phyloP scores from a whole-genome alignment of 2,113 vertebrate species.

The Pelusios castaneus region DNA sequence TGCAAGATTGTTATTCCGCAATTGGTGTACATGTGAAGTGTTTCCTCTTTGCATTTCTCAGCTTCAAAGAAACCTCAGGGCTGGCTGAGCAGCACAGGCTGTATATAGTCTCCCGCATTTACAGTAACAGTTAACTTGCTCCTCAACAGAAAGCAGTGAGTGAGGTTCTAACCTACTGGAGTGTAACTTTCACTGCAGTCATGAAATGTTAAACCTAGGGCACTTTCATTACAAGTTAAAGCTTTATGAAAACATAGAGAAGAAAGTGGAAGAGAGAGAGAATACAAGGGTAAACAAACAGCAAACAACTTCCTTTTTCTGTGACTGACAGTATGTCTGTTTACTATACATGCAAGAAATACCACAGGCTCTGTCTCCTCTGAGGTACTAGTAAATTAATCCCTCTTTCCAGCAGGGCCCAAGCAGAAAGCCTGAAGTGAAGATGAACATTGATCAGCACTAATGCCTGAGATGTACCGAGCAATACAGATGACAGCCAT shows the following conservation, averaged over 20 bases:
- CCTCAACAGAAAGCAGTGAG: neutral
- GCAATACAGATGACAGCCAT: neutral
- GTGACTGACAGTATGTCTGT: neutral
- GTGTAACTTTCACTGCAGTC: neutral
- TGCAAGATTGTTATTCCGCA: neutral
- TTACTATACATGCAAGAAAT: neutral
- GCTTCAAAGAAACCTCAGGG: neutral
- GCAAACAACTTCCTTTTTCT: neutral
- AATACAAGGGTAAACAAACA: neutral
- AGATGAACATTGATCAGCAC: neutral
- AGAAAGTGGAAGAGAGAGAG: neutral
- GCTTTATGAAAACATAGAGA: neutral
- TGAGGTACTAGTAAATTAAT: neutral
- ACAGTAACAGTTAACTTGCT: neutral
- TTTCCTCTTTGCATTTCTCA: constrained; percentile 34
- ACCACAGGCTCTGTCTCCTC: neutral
- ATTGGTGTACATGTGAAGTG: neutral
- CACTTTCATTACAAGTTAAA: neutral
- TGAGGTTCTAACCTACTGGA: neutral
- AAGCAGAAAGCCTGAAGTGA: neutral
- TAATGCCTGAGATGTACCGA: constrained; percentile 4
- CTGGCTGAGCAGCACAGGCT: neutral
- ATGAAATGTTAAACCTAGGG: neutral
- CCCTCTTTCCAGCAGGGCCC: neutral
- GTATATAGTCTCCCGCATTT: constrained; percentile 33